phyloP scores from a whole-genome alignment of 2,888 invertebrate genomes.

The Ceraclea dissimilis region DNA sequence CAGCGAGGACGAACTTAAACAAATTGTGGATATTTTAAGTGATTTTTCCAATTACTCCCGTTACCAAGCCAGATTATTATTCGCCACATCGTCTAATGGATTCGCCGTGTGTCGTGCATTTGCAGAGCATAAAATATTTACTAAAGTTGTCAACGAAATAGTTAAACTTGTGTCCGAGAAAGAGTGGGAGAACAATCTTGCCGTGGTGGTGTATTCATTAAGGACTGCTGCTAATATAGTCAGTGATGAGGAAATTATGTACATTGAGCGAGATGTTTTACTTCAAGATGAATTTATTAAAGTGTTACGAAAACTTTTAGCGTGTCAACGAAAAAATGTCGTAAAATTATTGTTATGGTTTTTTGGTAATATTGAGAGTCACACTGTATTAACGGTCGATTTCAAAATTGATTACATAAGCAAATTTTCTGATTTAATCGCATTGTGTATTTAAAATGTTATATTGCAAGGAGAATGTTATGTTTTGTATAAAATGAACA shows the following conservation, averaged over 20 bases:
- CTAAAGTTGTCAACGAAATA: neutral
- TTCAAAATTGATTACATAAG: neutral
- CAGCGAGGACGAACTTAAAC: neutral
- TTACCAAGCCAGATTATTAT: slow-evolving; percentile 4
- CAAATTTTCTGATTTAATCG: neutral
- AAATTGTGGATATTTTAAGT: neutral
- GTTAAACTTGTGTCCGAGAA: neutral
- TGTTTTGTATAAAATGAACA: neutral
- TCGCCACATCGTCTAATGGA: neutral
- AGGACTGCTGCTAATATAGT: slow-evolving; percentile 19
- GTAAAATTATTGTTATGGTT: slow-evolving; percentile 15
- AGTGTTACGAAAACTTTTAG: slow-evolving; percentile 1
- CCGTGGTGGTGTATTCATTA: slow-evolving; percentile 9
- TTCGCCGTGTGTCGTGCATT: neutral
- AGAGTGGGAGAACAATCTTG: slow-evolving; percentile 4
- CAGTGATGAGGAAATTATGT: neutral
- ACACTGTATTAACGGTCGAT: neutral
- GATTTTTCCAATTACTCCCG: neutral
- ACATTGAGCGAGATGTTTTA: neutral
- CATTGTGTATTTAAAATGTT: neutral
- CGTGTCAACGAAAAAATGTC: slow-evolving; percentile 5
- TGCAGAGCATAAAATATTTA: neutral
- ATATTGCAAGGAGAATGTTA: neutral
- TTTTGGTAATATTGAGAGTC: slow-evolving; percentile 13
- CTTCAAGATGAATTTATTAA: slow-evolving; percentile 1